Conservation (phyloP, 1,140 invertebrate genomes). For the Pogonus chalceus region DNA sequence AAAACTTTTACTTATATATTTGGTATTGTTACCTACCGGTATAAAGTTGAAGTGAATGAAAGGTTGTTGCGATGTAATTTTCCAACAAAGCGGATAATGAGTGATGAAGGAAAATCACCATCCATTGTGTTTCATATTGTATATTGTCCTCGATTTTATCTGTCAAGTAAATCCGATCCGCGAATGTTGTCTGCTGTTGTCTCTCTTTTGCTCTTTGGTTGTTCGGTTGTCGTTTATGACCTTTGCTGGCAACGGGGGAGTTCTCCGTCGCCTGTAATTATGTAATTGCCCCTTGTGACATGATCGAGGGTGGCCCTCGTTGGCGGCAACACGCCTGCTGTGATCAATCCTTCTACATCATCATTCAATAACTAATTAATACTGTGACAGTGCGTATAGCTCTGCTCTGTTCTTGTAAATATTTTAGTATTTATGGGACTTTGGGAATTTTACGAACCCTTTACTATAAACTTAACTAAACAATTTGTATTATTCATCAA, state of each 20-base stretch:
- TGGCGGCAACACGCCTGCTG: background rate
- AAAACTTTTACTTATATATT: background rate
- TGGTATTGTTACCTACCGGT: background rate
- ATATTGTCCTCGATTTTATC: background rate
- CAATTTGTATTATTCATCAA: no score
- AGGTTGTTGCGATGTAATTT: background rate
- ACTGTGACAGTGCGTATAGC: no score
- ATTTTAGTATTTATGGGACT: no score
- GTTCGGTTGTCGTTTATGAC: background rate
- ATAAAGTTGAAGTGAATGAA: background rate
- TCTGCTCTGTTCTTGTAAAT: no score
- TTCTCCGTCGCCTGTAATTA: background rate
- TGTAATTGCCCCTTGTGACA: conserved; percentile 3
- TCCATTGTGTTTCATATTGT: background rate
- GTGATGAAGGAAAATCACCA: conserved; percentile 7
- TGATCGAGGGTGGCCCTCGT: background rate
- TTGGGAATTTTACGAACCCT: no score
- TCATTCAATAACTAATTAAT: conserved; percentile 6
- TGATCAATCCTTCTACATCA: conserved; percentile 4
- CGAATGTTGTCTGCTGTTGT: background rate
- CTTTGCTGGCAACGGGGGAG: background rate
- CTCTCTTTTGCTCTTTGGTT: background rate
- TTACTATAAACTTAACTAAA: no score
- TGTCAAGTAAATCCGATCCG: background rate
- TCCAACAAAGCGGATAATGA: conserved; percentile 2